Evolutionary conservation across 2,888 invertebrate species (phyloP).

Genomic region (Plutella xylostella): DNA sequence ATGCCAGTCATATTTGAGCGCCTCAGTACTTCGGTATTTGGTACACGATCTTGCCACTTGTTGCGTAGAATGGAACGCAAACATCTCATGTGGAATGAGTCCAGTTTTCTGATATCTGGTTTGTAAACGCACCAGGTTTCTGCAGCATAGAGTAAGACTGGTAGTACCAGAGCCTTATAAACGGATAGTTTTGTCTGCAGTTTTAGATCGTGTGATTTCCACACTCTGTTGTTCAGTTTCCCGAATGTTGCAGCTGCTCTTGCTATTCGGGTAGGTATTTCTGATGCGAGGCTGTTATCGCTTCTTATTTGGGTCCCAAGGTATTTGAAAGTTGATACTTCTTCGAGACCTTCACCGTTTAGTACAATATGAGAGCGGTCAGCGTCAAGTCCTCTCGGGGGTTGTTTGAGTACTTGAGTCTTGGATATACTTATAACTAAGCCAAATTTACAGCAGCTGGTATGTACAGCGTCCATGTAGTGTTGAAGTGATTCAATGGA

Average conservation of each 20-base stretch:
- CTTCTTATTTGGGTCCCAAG: constrained; percentile 5
- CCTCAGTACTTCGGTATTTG: background rate
- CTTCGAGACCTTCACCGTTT: constrained; percentile 1
- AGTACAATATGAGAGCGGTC: too few species aligned
- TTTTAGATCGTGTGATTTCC: constrained; percentile 14
- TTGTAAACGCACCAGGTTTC: constrained; percentile 17
- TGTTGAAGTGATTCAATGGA: constrained; percentile 5
- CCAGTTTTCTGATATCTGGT: constrained; percentile 3
- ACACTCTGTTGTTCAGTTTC: constrained; percentile 7
- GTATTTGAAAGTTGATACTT: constrained; percentile 6
- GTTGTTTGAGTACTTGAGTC: constrained; percentile 10
- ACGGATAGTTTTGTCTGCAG: background rate
- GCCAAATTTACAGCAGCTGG: constrained; percentile 9
- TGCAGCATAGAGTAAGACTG: constrained; percentile 6
- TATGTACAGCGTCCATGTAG: background rate
- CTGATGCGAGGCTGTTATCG: constrained; percentile 8
- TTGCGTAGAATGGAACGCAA: background rate
- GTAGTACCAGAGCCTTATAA: constrained; percentile 7
- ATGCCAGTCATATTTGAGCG: background rate
- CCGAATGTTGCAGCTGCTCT: constrained; percentile 1
- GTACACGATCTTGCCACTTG: background rate
- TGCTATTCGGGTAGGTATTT: constrained; percentile 9
- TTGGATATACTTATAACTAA: constrained; percentile 9
- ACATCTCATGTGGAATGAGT: background rate
- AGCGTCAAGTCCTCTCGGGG: constrained; percentile 3